Conservation (phyloP, 2,888 invertebrate species). For the Nomada lathburiana region DNA sequence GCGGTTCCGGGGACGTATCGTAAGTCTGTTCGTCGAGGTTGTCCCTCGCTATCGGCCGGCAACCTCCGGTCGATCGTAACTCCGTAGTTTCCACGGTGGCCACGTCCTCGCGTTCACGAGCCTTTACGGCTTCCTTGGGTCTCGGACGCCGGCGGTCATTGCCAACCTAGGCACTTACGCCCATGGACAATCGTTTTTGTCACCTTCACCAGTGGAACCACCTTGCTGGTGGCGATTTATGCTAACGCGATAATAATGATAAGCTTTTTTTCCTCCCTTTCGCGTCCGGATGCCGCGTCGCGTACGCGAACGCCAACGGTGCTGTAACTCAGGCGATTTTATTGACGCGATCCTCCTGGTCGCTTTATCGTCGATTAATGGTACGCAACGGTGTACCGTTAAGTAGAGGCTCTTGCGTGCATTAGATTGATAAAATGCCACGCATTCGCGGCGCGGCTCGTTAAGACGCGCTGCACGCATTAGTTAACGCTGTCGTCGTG, state of each 20-base stretch:
- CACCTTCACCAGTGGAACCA: conserved; percentile 41
- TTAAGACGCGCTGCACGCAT: conserved; percentile 54
- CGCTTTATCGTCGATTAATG: conserved; percentile 74
- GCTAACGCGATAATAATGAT: conserved; percentile 74
- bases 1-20: conserved; percentile 53
- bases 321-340: conserved; percentile 71
- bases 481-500: conserved; percentile 52
- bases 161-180: conserved; percentile 62
- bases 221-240: conserved; percentile 60
- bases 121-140: conserved; percentile 63
- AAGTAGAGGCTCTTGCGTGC: conserved; percentile 48
- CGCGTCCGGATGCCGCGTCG: conserved; percentile 58
- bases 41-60: conserved; percentile 17
- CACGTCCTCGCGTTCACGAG: conserved; percentile 70
- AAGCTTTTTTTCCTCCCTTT: conserved; percentile 66
- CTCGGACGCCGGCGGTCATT: conserved; percentile 53
- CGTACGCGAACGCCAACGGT: conserved; percentile 39
- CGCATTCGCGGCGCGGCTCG: conserved; percentile 41
- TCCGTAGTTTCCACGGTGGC: conserved; percentile 67
- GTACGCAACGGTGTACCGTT: conserved; percentile 49
- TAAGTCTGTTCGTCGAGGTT: conserved; percentile 37
- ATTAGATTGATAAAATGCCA: conserved; percentile 64
- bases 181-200: conserved; percentile 66
- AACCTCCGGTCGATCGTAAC: conserved; percentile 51
- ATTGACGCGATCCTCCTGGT: conserved; percentile 63